phyloP scores from a whole-genome alignment of 1,140 invertebrate genomes.

The Apocrypta bakeri region DNA sequence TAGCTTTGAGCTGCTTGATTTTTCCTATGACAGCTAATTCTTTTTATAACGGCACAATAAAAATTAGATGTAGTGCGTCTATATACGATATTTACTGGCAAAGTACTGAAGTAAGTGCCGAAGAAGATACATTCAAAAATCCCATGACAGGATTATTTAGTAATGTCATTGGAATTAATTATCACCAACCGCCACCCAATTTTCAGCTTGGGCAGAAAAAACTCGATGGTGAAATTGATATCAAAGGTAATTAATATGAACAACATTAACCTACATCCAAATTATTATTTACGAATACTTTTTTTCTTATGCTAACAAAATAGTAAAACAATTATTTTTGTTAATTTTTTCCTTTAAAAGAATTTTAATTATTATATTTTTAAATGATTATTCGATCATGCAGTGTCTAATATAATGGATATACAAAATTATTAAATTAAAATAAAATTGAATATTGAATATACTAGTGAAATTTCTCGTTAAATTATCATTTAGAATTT shows the following conservation, averaged over 20 bases:
- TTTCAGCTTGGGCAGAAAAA: slow-evolving; percentile 72
- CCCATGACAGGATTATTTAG: slow-evolving; percentile 64
- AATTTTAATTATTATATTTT: too few relatives aligned
- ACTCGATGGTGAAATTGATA: slow-evolving; percentile 70
- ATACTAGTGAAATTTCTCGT: too few relatives aligned
- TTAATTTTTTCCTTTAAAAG: too few relatives aligned
- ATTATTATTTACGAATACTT: too few relatives aligned
- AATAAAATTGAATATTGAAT: too few relatives aligned
- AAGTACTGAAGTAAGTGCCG: slow-evolving; percentile 77
- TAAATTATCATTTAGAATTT: too few relatives aligned
- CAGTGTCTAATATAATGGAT: too few relatives aligned
- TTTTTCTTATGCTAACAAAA: too few relatives aligned
- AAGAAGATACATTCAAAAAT: slow-evolving; percentile 72
- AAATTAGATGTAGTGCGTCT: slow-evolving; percentile 79
- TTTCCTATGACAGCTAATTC: slow-evolving; percentile 76
- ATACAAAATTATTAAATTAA: too few relatives aligned
- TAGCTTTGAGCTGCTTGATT: slow-evolving; percentile 72
- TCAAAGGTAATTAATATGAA: slow-evolving; percentile 71
- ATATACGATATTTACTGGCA: slow-evolving; percentile 79
- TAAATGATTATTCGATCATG: too few relatives aligned
- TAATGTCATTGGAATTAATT: slow-evolving; percentile 70
- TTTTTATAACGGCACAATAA: slow-evolving; percentile 76
- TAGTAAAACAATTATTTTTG: too few relatives aligned
- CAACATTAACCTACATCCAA: too few relatives aligned
- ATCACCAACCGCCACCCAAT: slow-evolving; percentile 71